Base-by-base conservation (phyloP, 2,113 vertebrate species). In the Prionailurus viverrinus region DNA sequence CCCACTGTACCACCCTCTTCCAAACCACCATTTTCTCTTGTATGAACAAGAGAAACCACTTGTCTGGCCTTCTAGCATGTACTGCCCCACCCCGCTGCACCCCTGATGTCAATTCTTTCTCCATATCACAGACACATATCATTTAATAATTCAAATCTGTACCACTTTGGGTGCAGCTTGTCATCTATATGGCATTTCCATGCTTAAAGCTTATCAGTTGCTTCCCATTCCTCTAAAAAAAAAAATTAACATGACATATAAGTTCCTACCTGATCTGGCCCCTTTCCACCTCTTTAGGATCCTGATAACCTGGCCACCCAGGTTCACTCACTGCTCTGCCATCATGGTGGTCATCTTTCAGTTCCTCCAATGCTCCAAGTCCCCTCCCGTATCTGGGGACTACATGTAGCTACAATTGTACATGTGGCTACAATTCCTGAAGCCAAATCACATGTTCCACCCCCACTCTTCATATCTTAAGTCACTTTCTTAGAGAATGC, bases 1-100 rank as follows among this genome's bases (percentile, higher is more conserved):
- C 48, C 25, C 19, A 39, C 2, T 7, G 7, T 51, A 33, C 31
- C 18, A 65, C 10, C 2, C n/a, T 51, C 25, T 0, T 7, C 6
- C 15, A 58, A 78, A 21, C 2, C 29, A 29, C 41, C 23, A 23
- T 5, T 16, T 4, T 74, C 15, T 31, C 13, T 71, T 41, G 14
- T 18, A 65, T 16, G 18, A 48, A 63, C 25, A 1, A 89, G 1
- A 58, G 29, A 0, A 19, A 25, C 15, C 7, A 36, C 76, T 18
- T 36, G 6, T n/a, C 58, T 86, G 23, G 5, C 19, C 3, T 87
- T 68, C 33, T 33, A 91, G 31, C 68, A 68, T 79, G 33, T n/a
- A 18, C 16, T 79, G 1, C 1, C 14, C 31, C 41, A 91, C 10
- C 36, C 7, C 2, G 36, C 6, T 55, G 27, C 13, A 71, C 3